Evolutionary conservation across 2,113 vertebrate genomes (phyloP).

Genomic region (Osmerus eperlanus): DNA sequence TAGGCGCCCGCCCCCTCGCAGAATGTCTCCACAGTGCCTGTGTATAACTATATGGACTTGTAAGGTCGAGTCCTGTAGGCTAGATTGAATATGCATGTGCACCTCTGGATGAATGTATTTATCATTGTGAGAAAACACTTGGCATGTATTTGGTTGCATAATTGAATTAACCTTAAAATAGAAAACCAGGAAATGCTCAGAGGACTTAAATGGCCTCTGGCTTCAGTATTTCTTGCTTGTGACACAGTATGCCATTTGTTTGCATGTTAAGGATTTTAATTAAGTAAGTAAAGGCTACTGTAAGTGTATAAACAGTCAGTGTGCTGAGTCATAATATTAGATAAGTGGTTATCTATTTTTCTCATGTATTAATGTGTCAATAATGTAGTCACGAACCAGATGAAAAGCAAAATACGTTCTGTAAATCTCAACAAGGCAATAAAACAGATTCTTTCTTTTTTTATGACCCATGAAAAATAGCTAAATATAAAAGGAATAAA

Average conservation of each 20-base stretch:
- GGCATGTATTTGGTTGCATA: slow-evolving; percentile 31
- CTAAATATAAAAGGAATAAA: neutral
- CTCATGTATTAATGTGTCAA: too few relatives aligned
- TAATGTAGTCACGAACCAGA: too few relatives aligned
- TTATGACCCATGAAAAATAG: neutral
- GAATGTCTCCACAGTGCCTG: neutral
- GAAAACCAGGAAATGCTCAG: slow-evolving; percentile 39
- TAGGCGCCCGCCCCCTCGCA: neutral
- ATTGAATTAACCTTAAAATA: slow-evolving; percentile 51
- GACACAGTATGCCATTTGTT: slow-evolving; percentile 22
- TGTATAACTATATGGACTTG: slow-evolving; percentile 25
- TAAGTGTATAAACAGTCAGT: too few relatives aligned
- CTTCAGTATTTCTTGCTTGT: slow-evolving; percentile 10
- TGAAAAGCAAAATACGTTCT: neutral
- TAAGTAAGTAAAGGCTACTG: too few relatives aligned
- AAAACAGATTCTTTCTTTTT: neutral
- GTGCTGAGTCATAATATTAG: too few relatives aligned
- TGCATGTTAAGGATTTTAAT: slow-evolving; percentile 25
- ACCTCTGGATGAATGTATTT: slow-evolving; percentile 46
- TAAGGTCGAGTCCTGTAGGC: slow-evolving; percentile 46
- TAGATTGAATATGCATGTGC: slow-evolving; percentile 61
- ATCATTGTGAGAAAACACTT: slow-evolving; percentile 42
- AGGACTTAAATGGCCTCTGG: slow-evolving; percentile 34
- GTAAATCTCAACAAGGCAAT: neutral
- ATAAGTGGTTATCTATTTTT: too few relatives aligned